These are phyloP conservation scores for Tenthredo mesomela DNA, from an alignment of 2,888 invertebrate species.

Conservation along the genomic window DNA sequence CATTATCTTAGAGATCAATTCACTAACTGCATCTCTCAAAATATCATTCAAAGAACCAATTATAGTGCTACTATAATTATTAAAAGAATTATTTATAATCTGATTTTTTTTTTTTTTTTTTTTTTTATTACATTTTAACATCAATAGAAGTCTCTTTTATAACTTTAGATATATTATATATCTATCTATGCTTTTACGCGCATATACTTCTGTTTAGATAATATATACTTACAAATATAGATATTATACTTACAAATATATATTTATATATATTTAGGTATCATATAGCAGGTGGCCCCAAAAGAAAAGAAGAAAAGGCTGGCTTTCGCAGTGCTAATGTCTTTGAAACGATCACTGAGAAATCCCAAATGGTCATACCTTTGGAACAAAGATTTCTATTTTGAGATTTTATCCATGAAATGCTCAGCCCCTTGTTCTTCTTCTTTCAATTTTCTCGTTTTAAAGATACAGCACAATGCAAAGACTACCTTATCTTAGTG, in stretches of 20 bases:
- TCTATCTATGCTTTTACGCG: not conserved
- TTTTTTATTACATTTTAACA: constrained; percentile 40
- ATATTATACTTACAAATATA: constrained; percentile 24
- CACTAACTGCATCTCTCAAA: not conserved
- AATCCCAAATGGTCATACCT: not conserved
- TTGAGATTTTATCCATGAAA: not conserved
- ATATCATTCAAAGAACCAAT: constrained; percentile 10
- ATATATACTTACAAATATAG: constrained; percentile 1
- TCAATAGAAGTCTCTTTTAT: constrained; percentile 41
- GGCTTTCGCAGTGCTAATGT: not conserved
- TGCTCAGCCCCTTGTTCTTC: not conserved
- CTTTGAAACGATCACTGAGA: not conserved
- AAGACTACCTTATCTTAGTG: not conserved
- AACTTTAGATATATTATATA: constrained; percentile 21
- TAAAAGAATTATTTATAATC: constrained; percentile 10
- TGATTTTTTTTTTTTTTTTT: not conserved
- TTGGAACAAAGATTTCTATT: not conserved
- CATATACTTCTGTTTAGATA: not conserved
- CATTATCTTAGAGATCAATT: not conserved
- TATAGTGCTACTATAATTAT: constrained; percentile 20
- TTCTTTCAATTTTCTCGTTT: not conserved
- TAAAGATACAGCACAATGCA: not conserved
- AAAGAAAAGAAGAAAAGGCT: not conserved
- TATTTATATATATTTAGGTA: constrained; percentile 16
- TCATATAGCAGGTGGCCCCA: constrained; percentile 14